Evolutionary conservation across 2,797 vertebrate species (phyloP), one percentile per base, ranked within the genome.

Genomic region (Premnoplex brunnescens): DNA sequence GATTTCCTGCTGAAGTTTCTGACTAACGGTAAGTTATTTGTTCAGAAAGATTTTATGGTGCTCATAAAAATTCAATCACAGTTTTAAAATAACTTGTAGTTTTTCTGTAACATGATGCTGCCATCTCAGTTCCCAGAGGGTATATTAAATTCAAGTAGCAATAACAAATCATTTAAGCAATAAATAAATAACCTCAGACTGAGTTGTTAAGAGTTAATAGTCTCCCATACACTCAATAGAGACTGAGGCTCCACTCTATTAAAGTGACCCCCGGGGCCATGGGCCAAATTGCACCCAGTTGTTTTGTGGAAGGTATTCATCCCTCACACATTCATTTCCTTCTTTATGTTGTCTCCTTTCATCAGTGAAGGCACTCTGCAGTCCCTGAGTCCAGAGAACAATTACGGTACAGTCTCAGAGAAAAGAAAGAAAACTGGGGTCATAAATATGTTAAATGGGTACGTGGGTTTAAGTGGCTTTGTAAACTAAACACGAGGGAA

Each of bases 121-220:
- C 95, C 95, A 98, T 98, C 97, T 97, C 95, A 55, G 95, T 96
- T 98, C 98, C 98, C 98, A 98, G 96, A 97, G 97, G 98, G 97
- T 97, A 96, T 98, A 97, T 98, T 98, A 98, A 98, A 98, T 97
- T 96, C 97, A 97, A 98, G 98, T 95, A 98, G 98, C 98, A 98
- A 98, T 98, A 98, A 98, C 98, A 98, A 98, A 98, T 98, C 98
- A 98, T 98, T 98, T 98, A 98, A 98, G 97, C 97, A 98, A 98
- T 99, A 99, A 99, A 99, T 99, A 99, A 99, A 99, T 99, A 99
- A 98, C 97, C 98, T 97, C 97, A 98, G 98, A 98, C 97, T 88
- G 96, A 98, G 98, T 98, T 99, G 98, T 98, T 98, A 98, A 99
- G 98, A 99, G 99, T 99, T 99, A 99, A 99, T 99, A 99, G 99